Conservation (phyloP, 53 echinoderm and acorn worm genomes). For the Glandiceps talaboti region DNA sequence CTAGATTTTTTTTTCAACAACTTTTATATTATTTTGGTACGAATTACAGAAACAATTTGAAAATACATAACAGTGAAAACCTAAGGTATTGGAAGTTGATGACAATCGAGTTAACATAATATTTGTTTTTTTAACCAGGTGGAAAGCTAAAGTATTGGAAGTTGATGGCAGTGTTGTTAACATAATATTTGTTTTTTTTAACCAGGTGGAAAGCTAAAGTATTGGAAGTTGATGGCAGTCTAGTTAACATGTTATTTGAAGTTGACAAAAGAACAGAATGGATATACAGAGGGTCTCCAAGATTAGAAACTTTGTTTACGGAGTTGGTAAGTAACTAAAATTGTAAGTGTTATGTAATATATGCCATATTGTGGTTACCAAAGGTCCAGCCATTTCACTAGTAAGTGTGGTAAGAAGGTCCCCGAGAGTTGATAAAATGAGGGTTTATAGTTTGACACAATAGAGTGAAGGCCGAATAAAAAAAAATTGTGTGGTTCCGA, state of each 20-base stretch:
- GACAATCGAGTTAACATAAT: conserved; percentile 66
- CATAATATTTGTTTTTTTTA: conserved; percentile 43
- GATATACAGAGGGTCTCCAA: conserved; percentile 86
- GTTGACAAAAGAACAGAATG: conserved; percentile 57
- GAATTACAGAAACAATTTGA: no score
- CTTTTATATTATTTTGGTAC: no score
- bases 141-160: conserved; percentile 66
- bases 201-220: conserved; percentile 81
- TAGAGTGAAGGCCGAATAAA: no score
- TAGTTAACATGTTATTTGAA: conserved; percentile 66
- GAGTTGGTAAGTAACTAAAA: conserved; percentile 39
- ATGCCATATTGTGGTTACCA: no score
- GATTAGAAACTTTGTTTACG: conserved; percentile 59
- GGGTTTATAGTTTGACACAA: no score
- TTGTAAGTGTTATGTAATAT: no score
- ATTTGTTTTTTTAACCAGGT: conserved; percentile 45
- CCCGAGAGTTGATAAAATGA: no score
- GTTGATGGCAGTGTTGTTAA: conserved; percentile 73
- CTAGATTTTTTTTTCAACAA: no score
- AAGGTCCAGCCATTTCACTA: no score
- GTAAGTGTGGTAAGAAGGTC: no score
- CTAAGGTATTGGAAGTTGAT: conserved; percentile 63
- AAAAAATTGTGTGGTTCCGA: no score
- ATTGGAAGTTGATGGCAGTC: conserved; percentile 61
- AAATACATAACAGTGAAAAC: no score